Percentiles rank a stretch among this genome's conserved stretches.
Evolutionary conservation across 2,113 vertebrate genomes (phyloP).

Genomic region (Pollachius pollachius): DNA sequence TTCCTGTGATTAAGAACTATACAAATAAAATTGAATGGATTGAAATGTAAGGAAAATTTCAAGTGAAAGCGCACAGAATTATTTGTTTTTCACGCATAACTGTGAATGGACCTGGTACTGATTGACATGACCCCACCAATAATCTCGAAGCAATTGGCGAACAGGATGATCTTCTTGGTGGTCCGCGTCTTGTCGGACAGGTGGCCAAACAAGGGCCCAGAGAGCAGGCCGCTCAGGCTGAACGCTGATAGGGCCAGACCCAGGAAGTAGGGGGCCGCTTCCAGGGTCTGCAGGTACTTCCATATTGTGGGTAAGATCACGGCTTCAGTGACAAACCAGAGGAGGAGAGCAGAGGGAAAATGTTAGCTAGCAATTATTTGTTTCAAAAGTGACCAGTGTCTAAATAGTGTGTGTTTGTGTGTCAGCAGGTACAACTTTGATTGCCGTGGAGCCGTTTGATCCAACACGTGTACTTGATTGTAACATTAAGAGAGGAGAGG

Average conservation of each 20-base stretch:
- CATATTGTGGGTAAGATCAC: slow-evolving; percentile 85
- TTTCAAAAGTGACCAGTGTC: not conserved
- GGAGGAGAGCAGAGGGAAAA: not conserved
- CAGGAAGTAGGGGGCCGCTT: slow-evolving; percentile 77
- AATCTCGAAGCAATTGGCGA: slow-evolving; percentile 81
- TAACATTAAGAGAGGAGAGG: too few relatives aligned
- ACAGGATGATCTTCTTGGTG: slow-evolving; percentile 79
- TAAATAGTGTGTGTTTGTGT: not conserved
- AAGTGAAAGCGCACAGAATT: not conserved
- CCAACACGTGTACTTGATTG: not conserved
- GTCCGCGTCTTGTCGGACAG: slow-evolving; percentile 74
- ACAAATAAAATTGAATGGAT: too few relatives aligned
- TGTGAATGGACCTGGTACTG: not conserved
- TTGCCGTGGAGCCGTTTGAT: not conserved
- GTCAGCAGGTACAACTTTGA: not conserved
- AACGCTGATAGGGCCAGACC: slow-evolving; percentile 80
- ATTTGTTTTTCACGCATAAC: too few relatives aligned
- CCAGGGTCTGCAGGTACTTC: slow-evolving; percentile 77
- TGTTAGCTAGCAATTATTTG: not conserved
- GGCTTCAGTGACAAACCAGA: slow-evolving; percentile 57
- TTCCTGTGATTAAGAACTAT: too few relatives aligned
- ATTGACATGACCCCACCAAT: slow-evolving; percentile 60
- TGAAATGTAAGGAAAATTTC: too few relatives aligned
- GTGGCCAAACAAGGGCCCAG: slow-evolving; percentile 76
- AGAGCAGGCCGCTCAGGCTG: slow-evolving; percentile 77